Percentiles rank a stretch among this genome's conserved stretches.
These are phyloP conservation scores for Caenorhabditis imperialis DNA, from an alignment of 2,888 invertebrate genomes.

Conservation along the genomic window DNA sequence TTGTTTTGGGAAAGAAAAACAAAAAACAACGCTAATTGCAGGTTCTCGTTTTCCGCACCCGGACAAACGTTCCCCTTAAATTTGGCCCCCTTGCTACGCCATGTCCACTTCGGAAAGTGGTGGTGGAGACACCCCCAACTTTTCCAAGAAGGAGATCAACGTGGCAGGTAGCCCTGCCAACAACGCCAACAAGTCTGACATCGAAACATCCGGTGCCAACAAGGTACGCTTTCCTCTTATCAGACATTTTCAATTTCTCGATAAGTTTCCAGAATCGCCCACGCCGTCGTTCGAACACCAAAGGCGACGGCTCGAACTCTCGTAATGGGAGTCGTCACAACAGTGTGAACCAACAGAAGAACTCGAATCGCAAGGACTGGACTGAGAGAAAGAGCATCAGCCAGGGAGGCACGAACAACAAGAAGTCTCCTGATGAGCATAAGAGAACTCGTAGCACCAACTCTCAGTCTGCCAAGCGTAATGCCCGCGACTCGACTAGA, in stretches of 20 bases:
- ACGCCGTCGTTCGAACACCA: conserved; percentile 60
- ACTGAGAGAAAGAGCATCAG: conserved; percentile 60
- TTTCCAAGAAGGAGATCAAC: conserved; percentile 34
- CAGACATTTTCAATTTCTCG: neutral
- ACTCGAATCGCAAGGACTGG: conserved; percentile 58
- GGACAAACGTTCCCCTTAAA: conserved; percentile 38
- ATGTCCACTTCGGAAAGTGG: conserved; percentile 50
- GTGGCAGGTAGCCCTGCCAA: conserved; percentile 37
- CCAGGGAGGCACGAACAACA: conserved; percentile 54
- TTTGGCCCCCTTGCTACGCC: conserved; percentile 53
- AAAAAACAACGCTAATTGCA: conserved; percentile 15
- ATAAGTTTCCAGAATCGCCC: conserved; percentile 40
- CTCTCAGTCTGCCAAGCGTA: conserved; percentile 59
- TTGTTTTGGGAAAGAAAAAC: no score
- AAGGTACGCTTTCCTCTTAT: conserved; percentile 24
- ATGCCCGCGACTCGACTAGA: conserved; percentile 58
- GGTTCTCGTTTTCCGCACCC: conserved; percentile 31
- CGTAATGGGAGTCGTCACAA: conserved; percentile 61
- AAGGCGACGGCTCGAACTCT: conserved; percentile 54
- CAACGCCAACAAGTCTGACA: conserved; percentile 37
- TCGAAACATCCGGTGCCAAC: conserved; percentile 37
- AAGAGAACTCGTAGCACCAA: conserved; percentile 66
- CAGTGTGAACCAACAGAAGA: conserved; percentile 34
- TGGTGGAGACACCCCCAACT: conserved; percentile 44
- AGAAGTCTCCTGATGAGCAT: conserved; percentile 47